These are phyloP conservation scores for Potorous gilbertii DNA, from an alignment of 2,797 vertebrate species.

Conservation along the genomic window DNA sequence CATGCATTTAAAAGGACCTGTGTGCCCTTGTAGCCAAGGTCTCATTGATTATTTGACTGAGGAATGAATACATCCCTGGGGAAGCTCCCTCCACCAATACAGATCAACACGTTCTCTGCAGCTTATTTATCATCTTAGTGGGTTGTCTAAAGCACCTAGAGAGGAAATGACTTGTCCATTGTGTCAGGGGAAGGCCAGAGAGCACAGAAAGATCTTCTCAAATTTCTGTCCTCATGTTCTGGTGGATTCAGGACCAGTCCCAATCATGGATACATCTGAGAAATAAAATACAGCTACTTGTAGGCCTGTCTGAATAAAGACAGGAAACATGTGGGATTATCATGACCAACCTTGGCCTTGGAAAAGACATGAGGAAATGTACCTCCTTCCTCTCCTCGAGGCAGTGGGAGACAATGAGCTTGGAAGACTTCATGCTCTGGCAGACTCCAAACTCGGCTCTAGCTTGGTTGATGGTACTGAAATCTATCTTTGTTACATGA, in stretches of 20 bases:
- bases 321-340: conserved; percentile 3
- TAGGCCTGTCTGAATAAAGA: neutral
- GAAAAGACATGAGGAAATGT: neutral
- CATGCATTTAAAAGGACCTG: neutral
- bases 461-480: neutral
- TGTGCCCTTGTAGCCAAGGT: neutral
- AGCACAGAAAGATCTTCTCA: neutral
- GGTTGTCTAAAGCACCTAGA: neutral
- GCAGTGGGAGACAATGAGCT: neutral
- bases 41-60: neutral
- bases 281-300: neutral
- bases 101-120: neutral
- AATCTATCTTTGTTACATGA: neutral
- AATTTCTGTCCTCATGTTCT: neutral
- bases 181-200: neutral
- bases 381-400: neutral
- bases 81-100: neutral
- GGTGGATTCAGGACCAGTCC: neutral
- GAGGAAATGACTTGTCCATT: neutral
- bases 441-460: neutral
- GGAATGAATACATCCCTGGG: neutral
- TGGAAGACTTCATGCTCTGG: neutral
- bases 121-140: neutral
- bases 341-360: neutral
- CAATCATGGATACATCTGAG: neutral